These are phyloP conservation scores for Chrysolina americana DNA, from an alignment of 2,888 invertebrate species.

Conservation along the genomic window DNA sequence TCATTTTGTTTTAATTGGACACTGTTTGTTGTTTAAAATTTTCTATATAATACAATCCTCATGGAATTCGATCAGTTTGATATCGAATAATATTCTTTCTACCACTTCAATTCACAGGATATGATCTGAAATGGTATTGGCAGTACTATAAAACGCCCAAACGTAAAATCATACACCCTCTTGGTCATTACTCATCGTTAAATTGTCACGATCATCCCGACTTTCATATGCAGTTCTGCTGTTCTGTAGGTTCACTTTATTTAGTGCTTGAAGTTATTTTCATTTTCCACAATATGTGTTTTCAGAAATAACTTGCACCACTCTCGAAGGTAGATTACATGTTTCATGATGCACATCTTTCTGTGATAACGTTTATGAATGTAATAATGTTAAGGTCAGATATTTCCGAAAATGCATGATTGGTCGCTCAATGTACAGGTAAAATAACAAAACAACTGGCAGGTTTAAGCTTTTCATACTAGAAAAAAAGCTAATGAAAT, in stretches of 20 bases:
- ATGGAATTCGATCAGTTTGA: no score
- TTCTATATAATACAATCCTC: no score
- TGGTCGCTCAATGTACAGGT: no score
- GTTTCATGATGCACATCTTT: neutral
- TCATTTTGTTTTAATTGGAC: no score
- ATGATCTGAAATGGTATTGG: conserved; percentile 40
- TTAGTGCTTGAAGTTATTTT: conserved; percentile 37
- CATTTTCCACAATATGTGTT: neutral
- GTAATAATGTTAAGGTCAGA: no score
- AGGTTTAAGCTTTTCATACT: no score
- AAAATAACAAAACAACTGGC: no score
- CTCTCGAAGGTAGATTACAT: neutral
- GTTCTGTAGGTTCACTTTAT: conserved; percentile 46
- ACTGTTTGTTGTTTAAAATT: no score
- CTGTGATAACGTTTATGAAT: neutral
- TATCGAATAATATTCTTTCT: no score
- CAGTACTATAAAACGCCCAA: conserved; percentile 52
- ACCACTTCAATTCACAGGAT: no score
- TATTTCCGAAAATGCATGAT: no score
- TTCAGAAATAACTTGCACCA: conserved; percentile 15
- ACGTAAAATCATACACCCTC: conserved; percentile 46
- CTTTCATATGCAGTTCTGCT: conserved; percentile 42
- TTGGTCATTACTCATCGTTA: conserved; percentile 50
- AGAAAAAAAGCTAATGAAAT: no score
- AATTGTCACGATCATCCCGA: conserved; percentile 44